Evolutionary conservation across 2,888 invertebrate genomes (phyloP).

Genomic region (Tetrapedia diversipes): DNA sequence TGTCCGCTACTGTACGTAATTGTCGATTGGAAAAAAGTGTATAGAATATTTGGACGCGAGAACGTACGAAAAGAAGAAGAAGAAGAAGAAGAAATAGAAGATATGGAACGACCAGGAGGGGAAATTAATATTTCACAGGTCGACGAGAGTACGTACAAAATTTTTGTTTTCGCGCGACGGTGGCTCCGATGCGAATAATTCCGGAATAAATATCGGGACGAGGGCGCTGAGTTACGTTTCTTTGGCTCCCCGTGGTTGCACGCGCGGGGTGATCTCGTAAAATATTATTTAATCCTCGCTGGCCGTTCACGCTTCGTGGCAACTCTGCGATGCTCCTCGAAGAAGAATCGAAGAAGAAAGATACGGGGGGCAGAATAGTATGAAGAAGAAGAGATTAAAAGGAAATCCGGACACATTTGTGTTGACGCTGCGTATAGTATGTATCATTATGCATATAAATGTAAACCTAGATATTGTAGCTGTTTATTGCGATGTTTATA

Average conservation of each 20-base stretch:
- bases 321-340: slow-evolving; percentile 33
- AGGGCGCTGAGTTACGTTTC: slow-evolving; percentile 60
- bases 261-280: slow-evolving; percentile 53
- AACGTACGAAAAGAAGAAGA: no score
- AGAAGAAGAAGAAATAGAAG: no score
- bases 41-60: slow-evolving; percentile 8
- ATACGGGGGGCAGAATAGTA: not conserved
- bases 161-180: slow-evolving; percentile 40
- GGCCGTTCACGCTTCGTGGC: slow-evolving; percentile 72
- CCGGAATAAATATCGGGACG: slow-evolving; percentile 62
- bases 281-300: slow-evolving; percentile 83
- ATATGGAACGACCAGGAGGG: slow-evolving; percentile 79
- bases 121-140: slow-evolving; percentile 80
- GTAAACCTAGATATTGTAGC: slow-evolving; percentile 61
- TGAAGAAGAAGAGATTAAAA: not conserved
- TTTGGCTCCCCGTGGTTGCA: slow-evolving; percentile 57
- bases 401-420: slow-evolving; percentile 33
- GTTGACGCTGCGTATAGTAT: slow-evolving; percentile 54
- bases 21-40: slow-evolving; percentile 15
- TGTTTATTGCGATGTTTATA: slow-evolving; percentile 60
- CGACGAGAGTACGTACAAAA: slow-evolving; percentile 35
- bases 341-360: not conserved
- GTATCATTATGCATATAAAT: slow-evolving; percentile 57
- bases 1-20: no score
- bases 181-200: slow-evolving; percentile 40